phyloP scores from a whole-genome alignment of 2,113 vertebrate species.

The Toxostoma redivivum region DNA sequence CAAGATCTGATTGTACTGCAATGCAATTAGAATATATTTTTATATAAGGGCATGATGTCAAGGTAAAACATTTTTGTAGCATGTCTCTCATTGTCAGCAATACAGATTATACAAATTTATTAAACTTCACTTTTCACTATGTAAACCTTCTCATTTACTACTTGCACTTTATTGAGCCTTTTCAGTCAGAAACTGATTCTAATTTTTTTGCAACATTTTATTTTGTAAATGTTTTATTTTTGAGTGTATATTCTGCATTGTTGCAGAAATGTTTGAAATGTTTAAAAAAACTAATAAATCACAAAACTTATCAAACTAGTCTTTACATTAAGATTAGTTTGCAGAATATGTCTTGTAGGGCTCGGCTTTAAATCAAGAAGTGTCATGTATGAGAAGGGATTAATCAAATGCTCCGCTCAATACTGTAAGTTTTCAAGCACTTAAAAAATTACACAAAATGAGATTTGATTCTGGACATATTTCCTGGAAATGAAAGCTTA shows the following conservation, averaged over 20 bases:
- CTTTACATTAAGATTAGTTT: not conserved
- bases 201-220: not conserved
- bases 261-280: not conserved
- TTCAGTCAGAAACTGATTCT: not conserved
- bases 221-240: not conserved
- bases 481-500: not conserved
- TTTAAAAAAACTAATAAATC: not conserved
- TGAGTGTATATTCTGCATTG: not conserved
- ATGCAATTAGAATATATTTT: conserved; percentile 39
- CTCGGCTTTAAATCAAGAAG: not conserved
- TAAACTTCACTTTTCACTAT: conserved; percentile 21
- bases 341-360: not conserved
- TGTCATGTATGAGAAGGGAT: not conserved
- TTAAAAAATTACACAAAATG: not conserved
- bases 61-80: not conserved
- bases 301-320: not conserved
- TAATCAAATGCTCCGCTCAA: not conserved
- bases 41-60: not conserved
- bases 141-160: not conserved
- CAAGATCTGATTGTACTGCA: not conserved
- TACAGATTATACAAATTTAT: not conserved
- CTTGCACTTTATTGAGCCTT: conserved; percentile 21
- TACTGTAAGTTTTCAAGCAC: not conserved
- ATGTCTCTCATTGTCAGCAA: not conserved
- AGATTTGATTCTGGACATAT: not conserved